These are phyloP conservation scores for Ormia ochracea DNA, from an alignment of 2,888 invertebrate genomes.

Conservation along the genomic window DNA sequence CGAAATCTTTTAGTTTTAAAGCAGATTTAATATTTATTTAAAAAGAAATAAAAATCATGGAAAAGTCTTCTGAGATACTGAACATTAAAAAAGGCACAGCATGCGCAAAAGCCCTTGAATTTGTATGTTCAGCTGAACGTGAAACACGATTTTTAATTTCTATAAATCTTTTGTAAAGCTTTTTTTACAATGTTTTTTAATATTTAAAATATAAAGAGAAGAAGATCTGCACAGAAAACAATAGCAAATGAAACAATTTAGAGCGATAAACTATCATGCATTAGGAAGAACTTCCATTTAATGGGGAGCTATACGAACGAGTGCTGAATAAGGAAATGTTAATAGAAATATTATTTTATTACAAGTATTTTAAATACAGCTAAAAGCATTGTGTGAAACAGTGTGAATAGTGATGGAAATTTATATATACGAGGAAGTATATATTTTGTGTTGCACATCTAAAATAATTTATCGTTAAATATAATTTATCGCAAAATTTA, in stretches of 20 bases:
- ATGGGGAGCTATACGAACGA: not conserved
- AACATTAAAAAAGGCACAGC: constrained; percentile 18
- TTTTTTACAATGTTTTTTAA: constrained; percentile 8
- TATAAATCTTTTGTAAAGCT: constrained; percentile 2
- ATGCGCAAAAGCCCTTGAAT: constrained; percentile 58
- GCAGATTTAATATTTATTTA: too few species aligned
- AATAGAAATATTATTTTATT: not conserved
- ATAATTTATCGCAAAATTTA: too few species aligned
- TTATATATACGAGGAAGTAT: too few species aligned
- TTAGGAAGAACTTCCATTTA: constrained; percentile 18
- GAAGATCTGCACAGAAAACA: constrained; percentile 20
- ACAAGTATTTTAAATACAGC: too few species aligned
- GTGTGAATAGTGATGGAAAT: too few species aligned
- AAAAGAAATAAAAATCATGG: constrained; percentile 1
- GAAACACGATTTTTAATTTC: constrained; percentile 46
- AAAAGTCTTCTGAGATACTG: not conserved
- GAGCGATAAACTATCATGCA: constrained; percentile 22
- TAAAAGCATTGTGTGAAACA: too few species aligned
- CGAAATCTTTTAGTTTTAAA: too few species aligned
- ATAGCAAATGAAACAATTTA: constrained; percentile 21
- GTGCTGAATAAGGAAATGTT: not conserved
- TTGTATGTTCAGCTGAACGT: constrained; percentile 50
- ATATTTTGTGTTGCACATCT: too few species aligned
- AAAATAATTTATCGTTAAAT: too few species aligned
- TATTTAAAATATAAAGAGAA: constrained; percentile 12